phyloP scores from a whole-genome alignment of 2,888 invertebrate genomes.

The Spodoptera picta region DNA sequence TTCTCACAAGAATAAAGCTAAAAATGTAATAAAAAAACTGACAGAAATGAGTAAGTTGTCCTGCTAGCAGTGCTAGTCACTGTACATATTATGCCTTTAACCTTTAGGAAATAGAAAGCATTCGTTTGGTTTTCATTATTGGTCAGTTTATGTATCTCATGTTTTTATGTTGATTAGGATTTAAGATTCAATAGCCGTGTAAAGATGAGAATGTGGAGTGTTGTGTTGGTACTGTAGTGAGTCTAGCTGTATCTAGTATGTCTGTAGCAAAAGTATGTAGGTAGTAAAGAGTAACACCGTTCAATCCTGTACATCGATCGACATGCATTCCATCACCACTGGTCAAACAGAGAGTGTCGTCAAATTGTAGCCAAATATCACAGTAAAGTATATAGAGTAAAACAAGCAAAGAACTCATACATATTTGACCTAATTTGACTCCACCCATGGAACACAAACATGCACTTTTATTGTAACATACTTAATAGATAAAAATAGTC shows the following conservation, averaged over 20 bases:
- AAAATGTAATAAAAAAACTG: no score
- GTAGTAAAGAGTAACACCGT: slow-evolving; percentile 46
- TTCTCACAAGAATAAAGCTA: no score
- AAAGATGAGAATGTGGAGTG: slow-evolving; percentile 32
- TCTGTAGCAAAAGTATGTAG: slow-evolving; percentile 30
- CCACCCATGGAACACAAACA: slow-evolving; percentile 49
- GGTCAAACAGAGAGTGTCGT: slow-evolving; percentile 39
- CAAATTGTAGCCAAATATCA: slow-evolving; percentile 47
- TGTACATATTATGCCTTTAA: no score
- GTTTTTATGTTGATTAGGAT: slow-evolving; percentile 24
- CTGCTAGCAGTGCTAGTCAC: no score
- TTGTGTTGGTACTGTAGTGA: slow-evolving; percentile 41
- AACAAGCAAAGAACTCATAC: slow-evolving; percentile 5
- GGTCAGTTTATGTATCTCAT: slow-evolving; percentile 19
- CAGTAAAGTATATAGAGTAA: background rate
- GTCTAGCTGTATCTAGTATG: slow-evolving; percentile 43
- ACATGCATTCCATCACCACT: slow-evolving; percentile 57
- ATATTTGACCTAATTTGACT: slow-evolving; percentile 47
- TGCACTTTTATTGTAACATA: slow-evolving; percentile 48
- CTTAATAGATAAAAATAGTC: slow-evolving; percentile 32
- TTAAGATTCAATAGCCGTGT: slow-evolving; percentile 4
- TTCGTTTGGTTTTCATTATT: slow-evolving; percentile 7
- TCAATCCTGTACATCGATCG: slow-evolving; percentile 48
- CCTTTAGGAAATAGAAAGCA: slow-evolving; percentile 25
- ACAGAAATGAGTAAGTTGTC: no score